Percentiles rank a stretch among this genome's conserved stretches.
Conservation (phyloP, 2,888 invertebrate species). For the Dysmachus trigonus region DNA sequence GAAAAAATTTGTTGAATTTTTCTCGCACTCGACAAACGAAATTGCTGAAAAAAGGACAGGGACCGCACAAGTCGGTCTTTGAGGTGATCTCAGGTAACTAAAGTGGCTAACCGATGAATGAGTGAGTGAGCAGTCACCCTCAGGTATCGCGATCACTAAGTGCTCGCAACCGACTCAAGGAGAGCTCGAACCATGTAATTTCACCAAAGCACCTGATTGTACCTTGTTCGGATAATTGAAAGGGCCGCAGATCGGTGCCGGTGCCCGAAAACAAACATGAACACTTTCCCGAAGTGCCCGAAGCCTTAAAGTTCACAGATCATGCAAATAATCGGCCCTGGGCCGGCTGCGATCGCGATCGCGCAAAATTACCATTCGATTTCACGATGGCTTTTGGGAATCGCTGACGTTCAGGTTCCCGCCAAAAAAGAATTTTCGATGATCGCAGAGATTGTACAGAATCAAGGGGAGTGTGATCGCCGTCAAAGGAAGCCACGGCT, state of each 20-base stretch:
- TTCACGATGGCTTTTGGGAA: not conserved
- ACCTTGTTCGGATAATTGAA: conserved; percentile 30
- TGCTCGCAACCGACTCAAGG: not conserved
- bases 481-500: not conserved
- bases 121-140: not conserved
- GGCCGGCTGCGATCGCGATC: not conserved
- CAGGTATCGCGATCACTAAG: not conserved
- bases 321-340: conserved; percentile 17
- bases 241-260: not conserved
- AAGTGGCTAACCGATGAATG: not conserved
- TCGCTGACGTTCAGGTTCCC: not conserved
- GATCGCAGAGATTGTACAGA: not conserved
- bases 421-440: not conserved
- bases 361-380: conserved; percentile 16
- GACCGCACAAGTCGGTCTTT: conserved; percentile 18
- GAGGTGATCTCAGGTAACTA: not conserved
- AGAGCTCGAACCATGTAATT: conserved; percentile 11
- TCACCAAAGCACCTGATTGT: conserved; percentile 15
- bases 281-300: not conserved
- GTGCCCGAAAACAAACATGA: conserved; percentile 15
- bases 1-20: conserved; percentile 31
- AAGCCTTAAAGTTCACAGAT: not conserved
- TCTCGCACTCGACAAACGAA: conserved; percentile 13
- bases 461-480: not conserved
- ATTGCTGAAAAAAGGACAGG: not conserved